Conservation (phyloP, 2,113 vertebrate genomes). For the Gobio gobio region DNA sequence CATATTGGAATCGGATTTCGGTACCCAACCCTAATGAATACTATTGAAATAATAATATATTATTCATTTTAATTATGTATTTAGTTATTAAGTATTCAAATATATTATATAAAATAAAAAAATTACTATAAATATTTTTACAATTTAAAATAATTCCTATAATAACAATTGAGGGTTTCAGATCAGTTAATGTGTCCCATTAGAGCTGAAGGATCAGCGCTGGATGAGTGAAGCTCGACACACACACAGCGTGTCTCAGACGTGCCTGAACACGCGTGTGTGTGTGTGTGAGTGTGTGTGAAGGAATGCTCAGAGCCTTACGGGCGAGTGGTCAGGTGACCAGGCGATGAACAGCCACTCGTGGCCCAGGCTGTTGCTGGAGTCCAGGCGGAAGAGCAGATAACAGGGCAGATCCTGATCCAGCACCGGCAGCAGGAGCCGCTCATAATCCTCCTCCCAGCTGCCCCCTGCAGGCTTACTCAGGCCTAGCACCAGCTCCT, state of each 20-base stretch:
- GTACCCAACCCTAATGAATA: too few species aligned
- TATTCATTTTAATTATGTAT: too few species aligned
- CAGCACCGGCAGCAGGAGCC: constrained; percentile 85
- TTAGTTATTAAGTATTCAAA: too few species aligned
- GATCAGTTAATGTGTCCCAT: background rate
- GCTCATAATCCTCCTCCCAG: constrained; percentile 94
- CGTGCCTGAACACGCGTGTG: background rate
- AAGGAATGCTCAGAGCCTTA: constrained; percentile 64
- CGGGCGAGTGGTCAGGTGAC: constrained; percentile 91
- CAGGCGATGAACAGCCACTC: constrained; percentile 97
- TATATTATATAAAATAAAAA: too few species aligned
- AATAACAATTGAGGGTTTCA: too few species aligned
- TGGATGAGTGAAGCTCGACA: too few species aligned
- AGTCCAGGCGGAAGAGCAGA: constrained; percentile 92
- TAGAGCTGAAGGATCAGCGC: background rate
- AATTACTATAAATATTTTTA: too few species aligned
- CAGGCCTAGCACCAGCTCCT: constrained; percentile 86
- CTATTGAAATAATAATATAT: too few species aligned
- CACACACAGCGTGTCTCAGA: background rate
- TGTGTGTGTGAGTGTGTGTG: background rate
- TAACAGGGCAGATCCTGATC: constrained; percentile 91
- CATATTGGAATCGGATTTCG: too few species aligned
- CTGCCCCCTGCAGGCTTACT: constrained; percentile 75
- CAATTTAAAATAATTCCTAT: too few species aligned
- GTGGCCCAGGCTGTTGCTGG: constrained; percentile 92